These are phyloP conservation scores for Hemichromis elongatus DNA, from an alignment of 2,113 vertebrate species.

Conservation along the genomic window DNA sequence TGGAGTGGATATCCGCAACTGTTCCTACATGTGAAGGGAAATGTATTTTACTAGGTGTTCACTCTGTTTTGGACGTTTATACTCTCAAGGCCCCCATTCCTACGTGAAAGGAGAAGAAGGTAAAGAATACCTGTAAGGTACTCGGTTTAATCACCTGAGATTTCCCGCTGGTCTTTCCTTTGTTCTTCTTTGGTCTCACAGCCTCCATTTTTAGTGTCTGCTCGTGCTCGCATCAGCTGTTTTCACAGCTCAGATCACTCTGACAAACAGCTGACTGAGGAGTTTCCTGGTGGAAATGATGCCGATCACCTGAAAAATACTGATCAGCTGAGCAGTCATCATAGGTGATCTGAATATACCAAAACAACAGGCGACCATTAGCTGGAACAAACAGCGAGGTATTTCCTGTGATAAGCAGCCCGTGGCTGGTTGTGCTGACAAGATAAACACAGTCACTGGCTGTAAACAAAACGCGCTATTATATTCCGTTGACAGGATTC, in stretches of 20 bases:
- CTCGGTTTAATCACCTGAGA: slow-evolving; percentile 60
- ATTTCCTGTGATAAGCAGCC: slow-evolving; percentile 11
- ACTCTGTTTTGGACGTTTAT: neutral
- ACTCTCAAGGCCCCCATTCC: neutral
- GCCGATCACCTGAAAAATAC: neutral
- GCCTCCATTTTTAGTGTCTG: slow-evolving; percentile 69
- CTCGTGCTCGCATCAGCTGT: slow-evolving; percentile 14
- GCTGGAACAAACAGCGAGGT: neutral
- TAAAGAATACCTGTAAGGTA: neutral
- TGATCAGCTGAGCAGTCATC: neutral
- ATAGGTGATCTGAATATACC: neutral
- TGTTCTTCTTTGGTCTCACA: slow-evolving; percentile 73
- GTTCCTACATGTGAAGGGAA: neutral
- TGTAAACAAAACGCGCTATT: neutral
- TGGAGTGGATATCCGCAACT: neutral
- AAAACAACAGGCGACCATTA: neutral
- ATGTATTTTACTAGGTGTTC: neutral
- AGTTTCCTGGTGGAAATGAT: neutral
- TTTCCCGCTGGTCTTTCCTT: slow-evolving; percentile 60
- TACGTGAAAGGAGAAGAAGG: neutral
- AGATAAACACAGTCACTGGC: slow-evolving; percentile 29
- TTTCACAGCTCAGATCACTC: neutral
- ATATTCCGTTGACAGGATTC: neutral
- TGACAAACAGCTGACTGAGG: neutral
- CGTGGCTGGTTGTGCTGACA: slow-evolving; percentile 2